phyloP scores from a whole-genome alignment of 2,888 invertebrate genomes.

The Harpalus rubripes region DNA sequence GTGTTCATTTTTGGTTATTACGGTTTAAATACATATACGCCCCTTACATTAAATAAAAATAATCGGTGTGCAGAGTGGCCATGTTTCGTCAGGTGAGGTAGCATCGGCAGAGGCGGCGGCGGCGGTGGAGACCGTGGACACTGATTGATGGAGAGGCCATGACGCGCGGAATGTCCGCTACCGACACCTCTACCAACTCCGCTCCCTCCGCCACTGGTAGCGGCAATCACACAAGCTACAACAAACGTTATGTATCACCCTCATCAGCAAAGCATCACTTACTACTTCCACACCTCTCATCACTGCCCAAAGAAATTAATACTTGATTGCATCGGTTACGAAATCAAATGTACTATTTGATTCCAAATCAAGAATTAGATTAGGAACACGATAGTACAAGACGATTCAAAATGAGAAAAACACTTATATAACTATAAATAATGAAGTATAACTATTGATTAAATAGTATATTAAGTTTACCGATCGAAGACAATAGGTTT shows the following conservation, averaged over 20 bases:
- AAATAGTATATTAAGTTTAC: too few species aligned
- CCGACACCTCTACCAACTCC: slow-evolving; percentile 69
- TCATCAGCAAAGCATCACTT: background rate
- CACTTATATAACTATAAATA: too few species aligned
- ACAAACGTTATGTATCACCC: background rate
- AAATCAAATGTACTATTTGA: background rate
- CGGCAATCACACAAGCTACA: slow-evolving; percentile 14
- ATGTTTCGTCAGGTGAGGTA: slow-evolving; percentile 70
- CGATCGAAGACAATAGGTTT: too few species aligned
- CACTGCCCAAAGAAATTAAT: background rate
- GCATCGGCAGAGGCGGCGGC: slow-evolving; percentile 61
- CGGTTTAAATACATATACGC: too few species aligned
- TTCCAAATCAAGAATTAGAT: background rate
- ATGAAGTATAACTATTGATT: too few species aligned
- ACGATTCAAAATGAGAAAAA: too few species aligned
- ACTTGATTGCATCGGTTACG: background rate
- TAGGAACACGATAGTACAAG: background rate
- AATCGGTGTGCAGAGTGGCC: slow-evolving; percentile 62
- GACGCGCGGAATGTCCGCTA: slow-evolving; percentile 71
- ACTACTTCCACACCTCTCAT: background rate
- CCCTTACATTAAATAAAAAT: too few species aligned
- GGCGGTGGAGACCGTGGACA: slow-evolving; percentile 68
- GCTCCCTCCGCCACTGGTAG: slow-evolving; percentile 63
- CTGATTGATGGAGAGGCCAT: slow-evolving; percentile 72
- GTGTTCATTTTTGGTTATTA: too few species aligned